Conservation (phyloP, 2,888 invertebrate species). For the Cryptocheilus praepositus region DNA sequence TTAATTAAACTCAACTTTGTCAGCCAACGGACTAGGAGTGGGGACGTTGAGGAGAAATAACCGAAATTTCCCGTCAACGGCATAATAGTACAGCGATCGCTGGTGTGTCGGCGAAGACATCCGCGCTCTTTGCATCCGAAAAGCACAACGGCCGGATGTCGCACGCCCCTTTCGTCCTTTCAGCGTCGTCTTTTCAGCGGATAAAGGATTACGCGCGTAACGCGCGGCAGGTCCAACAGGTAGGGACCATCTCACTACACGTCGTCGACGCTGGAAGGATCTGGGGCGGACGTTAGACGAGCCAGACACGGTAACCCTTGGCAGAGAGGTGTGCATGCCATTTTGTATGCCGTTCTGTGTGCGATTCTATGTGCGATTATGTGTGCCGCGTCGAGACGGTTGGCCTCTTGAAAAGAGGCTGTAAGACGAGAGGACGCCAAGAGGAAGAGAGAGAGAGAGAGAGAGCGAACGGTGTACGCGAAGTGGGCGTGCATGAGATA, state of each 20-base stretch:
- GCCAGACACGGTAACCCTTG: slow-evolving; percentile 17
- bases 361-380: too few relatives aligned
- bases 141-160: slow-evolving; percentile 4
- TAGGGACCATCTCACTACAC: slow-evolving; percentile 26
- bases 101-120: too few relatives aligned
- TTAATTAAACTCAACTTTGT: too few relatives aligned
- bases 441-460: neutral
- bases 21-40: too few relatives aligned
- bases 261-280: slow-evolving; percentile 23
- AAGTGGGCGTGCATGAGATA: slow-evolving; percentile 59
- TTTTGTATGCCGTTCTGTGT: too few relatives aligned
- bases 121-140: neutral
- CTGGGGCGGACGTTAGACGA: slow-evolving; percentile 20
- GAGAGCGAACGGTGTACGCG: neutral
- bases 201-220: slow-evolving; percentile 23
- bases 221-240: slow-evolving; percentile 43
- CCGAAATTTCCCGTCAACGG: too few relatives aligned
- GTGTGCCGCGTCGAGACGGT: slow-evolving; percentile 32
- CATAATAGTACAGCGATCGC: too few relatives aligned
- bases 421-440: slow-evolving; percentile 46
- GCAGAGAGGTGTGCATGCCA: slow-evolving; percentile 7
- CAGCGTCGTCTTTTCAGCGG: slow-evolving; percentile 8
- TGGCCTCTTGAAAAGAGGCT: slow-evolving; percentile 40
- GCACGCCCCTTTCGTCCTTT: slow-evolving; percentile 9
- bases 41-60: too few relatives aligned